Evolutionary conservation across 2,888 invertebrate genomes (phyloP), one percentile per base, ranked within the genome.

Genomic region (Antheraea yamamai): DNA sequence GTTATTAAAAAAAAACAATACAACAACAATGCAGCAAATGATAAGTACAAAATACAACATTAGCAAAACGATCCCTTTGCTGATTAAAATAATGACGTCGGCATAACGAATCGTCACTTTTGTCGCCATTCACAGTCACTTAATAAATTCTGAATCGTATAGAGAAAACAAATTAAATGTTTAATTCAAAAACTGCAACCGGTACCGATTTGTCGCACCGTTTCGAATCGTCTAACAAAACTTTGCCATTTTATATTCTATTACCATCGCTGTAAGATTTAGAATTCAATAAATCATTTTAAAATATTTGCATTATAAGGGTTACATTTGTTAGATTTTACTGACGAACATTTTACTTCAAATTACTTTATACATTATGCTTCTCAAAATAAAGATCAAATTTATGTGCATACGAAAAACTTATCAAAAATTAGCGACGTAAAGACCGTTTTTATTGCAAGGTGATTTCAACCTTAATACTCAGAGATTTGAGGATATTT

Each of bases 161-260:
- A 92, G 91, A 88, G 88, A 85, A 93, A 92, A 92, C 92, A 92
- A 93, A 94, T 94, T 93, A 92, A 93, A 93, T 91, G 91, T 92
- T 91, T 91, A 90, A 93, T 94, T 92, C 91, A 91, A 89, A 88
- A 81, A 87, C 81, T 88, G 91, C 92, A 93, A 93, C 92, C 91
- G 93, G 86, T 83, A 84, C 76, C 47, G 76, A 89, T 92, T 91
- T 87, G 92, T 85, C 87, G 89, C 90, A 87, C 88, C 82, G 79
- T 84, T 83, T 84, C 85, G 82, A 86, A 80, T 79, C 75, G 76
- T 82, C 77, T n/a, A 39, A 30, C 12, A 39, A 39, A 20, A 18
- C 20, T 8, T 12, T n/a, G 2, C 39, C 23, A 39, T 47, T 75
- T 14, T 75, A 14, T 72, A 39, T 58, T 58, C 71, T 75, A 73